These are phyloP conservation scores for Hycleus cichorii DNA, from an alignment of 1,140 invertebrate species.

Conservation along the genomic window DNA sequence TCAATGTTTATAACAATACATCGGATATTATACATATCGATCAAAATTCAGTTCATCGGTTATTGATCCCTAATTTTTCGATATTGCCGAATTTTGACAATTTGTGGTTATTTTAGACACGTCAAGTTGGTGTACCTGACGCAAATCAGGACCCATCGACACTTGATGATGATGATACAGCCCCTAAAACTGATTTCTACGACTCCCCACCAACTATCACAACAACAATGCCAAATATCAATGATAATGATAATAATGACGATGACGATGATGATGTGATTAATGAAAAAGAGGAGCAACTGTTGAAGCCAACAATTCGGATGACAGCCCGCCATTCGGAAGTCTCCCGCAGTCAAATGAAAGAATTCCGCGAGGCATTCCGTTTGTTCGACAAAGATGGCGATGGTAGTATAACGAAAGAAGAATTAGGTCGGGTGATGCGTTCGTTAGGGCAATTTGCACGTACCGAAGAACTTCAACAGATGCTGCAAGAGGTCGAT, in stretches of 20 bases:
- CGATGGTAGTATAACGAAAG: conserved; percentile 80
- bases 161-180: not conserved
- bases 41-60: too few species aligned
- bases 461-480: conserved; percentile 70
- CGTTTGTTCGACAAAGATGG: conserved; percentile 85
- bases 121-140: conserved; percentile 1
- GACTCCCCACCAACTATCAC: conserved; percentile 3
- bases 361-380: conserved; percentile 81
- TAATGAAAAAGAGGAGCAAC: conserved; percentile 18
- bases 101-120: not conserved
- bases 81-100: too few species aligned
- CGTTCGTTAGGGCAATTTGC: conserved; percentile 77
- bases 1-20: too few species aligned
- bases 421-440: conserved; percentile 78
- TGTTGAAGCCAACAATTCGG: conserved; percentile 2
- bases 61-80: too few species aligned
- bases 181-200: not conserved
- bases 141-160: not conserved
- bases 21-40: too few species aligned
- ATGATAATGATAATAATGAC: not conserved
- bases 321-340: conserved; percentile 45
- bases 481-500: conserved; percentile 87
- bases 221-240: conserved; percentile 11
- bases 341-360: conserved; percentile 70
- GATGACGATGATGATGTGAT: conserved; percentile 22